Evolutionary conservation across 2,797 vertebrate species (phyloP).

Genomic region (Eremophila alpestris): DNA sequence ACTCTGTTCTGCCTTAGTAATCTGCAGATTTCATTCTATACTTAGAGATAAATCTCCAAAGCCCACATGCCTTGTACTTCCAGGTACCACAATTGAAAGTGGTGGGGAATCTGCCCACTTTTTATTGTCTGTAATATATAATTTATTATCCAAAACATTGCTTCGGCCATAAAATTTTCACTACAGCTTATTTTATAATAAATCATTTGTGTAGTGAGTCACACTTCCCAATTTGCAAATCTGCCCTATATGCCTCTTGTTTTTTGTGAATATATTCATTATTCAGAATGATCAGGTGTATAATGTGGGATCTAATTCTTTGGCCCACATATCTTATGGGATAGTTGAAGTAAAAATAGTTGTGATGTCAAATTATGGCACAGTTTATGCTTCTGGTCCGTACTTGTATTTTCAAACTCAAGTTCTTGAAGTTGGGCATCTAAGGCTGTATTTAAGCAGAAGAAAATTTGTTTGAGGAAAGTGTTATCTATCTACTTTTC

Average conservation of each 20-base stretch:
- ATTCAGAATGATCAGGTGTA: background rate
- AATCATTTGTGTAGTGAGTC: background rate
- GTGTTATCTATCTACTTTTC: background rate
- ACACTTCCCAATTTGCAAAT: background rate
- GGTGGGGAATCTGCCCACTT: background rate
- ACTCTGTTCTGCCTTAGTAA: background rate
- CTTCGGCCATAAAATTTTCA: background rate
- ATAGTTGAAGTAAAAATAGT: background rate
- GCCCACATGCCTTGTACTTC: background rate
- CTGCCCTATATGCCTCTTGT: background rate
- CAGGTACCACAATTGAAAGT: background rate
- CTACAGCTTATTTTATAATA: background rate
- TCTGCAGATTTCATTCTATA: background rate
- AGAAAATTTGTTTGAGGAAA: background rate
- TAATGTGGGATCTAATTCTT: background rate
- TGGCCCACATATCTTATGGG: background rate
- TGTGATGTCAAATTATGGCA: background rate
- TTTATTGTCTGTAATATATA: background rate
- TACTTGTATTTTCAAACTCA: background rate
- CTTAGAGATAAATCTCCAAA: background rate
- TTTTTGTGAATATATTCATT: background rate
- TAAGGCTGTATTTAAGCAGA: background rate
- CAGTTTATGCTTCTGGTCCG: background rate
- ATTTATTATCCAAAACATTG: background rate
- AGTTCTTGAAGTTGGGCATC: background rate